These are phyloP conservation scores for Reticulitermes speratus DNA, from an alignment of 1,140 invertebrate species.

Conservation along the genomic window DNA sequence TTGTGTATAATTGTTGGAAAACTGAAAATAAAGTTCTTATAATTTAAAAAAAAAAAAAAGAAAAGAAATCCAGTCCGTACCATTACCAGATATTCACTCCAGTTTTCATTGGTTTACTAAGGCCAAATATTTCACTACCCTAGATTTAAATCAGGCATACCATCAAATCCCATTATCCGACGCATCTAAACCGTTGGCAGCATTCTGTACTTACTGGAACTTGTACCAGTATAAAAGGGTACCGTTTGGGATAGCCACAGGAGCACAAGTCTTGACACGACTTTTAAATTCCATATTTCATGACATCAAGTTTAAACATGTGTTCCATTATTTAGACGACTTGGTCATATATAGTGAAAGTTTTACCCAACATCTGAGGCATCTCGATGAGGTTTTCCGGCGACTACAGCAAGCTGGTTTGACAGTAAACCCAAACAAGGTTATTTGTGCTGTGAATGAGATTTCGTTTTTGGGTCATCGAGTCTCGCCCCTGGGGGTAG, in stretches of 20 bases:
- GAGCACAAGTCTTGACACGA: slow-evolving; percentile 1
- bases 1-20: too few species aligned
- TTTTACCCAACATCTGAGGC: neutral
- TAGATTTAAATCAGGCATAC: neutral
- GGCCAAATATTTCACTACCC: too few species aligned
- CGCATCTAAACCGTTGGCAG: neutral
- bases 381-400: neutral
- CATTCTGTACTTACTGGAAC: neutral
- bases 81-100: too few species aligned
- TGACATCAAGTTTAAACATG: neutral
- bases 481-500: neutral
- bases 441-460: neutral
- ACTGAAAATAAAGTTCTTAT: too few species aligned
- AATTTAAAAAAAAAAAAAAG: too few species aligned
- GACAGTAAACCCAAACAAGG: neutral
- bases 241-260: neutral
- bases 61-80: too few species aligned
- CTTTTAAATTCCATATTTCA: neutral
- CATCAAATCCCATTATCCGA: neutral
- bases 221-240: neutral
- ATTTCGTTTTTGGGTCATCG: neutral
- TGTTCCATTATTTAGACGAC: slow-evolving; percentile 21
- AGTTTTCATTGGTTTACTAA: too few species aligned
- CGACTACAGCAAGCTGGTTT: neutral
- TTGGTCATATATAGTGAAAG: slow-evolving; percentile 8